These are phyloP conservation scores for Verasper variegatus DNA, from an alignment of 2,113 vertebrate species.

Conservation along the genomic window DNA sequence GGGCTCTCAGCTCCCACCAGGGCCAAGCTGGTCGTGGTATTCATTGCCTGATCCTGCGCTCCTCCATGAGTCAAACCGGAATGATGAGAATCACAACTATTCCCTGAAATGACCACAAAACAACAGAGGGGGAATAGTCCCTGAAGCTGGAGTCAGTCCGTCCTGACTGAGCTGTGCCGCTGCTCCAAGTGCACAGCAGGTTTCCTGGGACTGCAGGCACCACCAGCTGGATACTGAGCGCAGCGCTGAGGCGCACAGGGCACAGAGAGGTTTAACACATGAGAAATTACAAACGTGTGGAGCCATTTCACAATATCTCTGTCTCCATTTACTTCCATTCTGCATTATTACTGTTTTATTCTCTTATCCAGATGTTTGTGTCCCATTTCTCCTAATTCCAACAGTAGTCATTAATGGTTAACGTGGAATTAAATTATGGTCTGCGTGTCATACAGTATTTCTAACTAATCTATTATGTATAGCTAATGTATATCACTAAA, in stretches of 20 bases:
- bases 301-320: neutral
- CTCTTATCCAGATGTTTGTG: too few relatives aligned
- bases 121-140: neutral
- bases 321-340: too few relatives aligned
- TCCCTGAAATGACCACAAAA: neutral
- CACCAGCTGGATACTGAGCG: conserved; percentile 47
- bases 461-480: too few relatives aligned
- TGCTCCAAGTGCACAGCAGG: conserved; percentile 44
- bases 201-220: conserved; percentile 43
- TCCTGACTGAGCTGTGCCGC: conserved; percentile 38
- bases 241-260: conserved; percentile 14
- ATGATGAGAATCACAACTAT: neutral
- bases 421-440: too few relatives aligned
- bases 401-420: too few relatives aligned
- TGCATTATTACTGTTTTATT: too few relatives aligned
- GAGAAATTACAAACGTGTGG: conserved; percentile 1
- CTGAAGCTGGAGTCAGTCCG: conserved; percentile 5
- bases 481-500: too few relatives aligned
- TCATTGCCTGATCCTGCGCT: conserved; percentile 46
- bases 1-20: conserved; percentile 6
- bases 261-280: conserved; percentile 19
- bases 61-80: conserved; percentile 12
- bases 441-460: too few relatives aligned
- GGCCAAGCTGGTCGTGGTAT: conserved; percentile 42
- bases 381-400: too few relatives aligned